These are phyloP conservation scores for Pseudococcus jackbeardsleyi DNA, from an alignment of 2,888 invertebrate genomes.

Conservation along the genomic window DNA sequence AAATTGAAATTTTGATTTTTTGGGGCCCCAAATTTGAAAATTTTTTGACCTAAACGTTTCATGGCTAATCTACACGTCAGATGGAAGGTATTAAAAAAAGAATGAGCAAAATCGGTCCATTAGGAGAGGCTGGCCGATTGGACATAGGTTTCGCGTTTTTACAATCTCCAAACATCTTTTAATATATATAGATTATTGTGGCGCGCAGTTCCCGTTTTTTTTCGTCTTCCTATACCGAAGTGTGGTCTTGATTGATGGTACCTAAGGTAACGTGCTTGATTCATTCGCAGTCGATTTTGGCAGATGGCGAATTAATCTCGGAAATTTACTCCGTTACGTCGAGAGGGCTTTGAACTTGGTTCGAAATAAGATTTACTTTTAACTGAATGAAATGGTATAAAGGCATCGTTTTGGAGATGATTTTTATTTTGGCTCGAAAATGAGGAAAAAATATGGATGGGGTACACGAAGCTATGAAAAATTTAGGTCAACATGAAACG, in stretches of 20 bases:
- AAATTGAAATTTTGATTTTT: too few relatives aligned
- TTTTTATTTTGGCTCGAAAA: too few relatives aligned
- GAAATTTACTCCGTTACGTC: background rate
- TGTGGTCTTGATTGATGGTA: slow-evolving; percentile 9
- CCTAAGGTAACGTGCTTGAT: background rate
- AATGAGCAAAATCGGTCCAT: too few relatives aligned
- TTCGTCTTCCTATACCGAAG: background rate
- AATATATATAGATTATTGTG: too few relatives aligned
- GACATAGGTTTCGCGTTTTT: too few relatives aligned
- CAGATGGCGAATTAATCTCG: slow-evolving; percentile 27
- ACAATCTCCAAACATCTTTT: too few relatives aligned
- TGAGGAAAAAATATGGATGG: background rate
- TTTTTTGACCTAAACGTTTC: too few relatives aligned
- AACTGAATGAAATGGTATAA: background rate
- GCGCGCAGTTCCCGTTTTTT: slow-evolving; percentile 9
- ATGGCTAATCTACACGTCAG: too few relatives aligned
- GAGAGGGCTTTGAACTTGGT: slow-evolving; percentile 29
- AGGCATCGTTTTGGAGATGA: background rate
- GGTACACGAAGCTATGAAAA: background rate
- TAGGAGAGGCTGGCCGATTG: too few relatives aligned
- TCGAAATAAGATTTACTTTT: background rate
- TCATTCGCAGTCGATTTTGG: background rate
- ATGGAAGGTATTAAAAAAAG: too few relatives aligned
- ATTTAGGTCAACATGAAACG: too few relatives aligned
- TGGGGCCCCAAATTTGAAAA: too few relatives aligned